Percentiles rank a stretch among this genome's conserved stretches.
These are phyloP conservation scores for Archegozetes longisetosus DNA, from an alignment of 1,140 invertebrate species.

Conservation along the genomic window DNA sequence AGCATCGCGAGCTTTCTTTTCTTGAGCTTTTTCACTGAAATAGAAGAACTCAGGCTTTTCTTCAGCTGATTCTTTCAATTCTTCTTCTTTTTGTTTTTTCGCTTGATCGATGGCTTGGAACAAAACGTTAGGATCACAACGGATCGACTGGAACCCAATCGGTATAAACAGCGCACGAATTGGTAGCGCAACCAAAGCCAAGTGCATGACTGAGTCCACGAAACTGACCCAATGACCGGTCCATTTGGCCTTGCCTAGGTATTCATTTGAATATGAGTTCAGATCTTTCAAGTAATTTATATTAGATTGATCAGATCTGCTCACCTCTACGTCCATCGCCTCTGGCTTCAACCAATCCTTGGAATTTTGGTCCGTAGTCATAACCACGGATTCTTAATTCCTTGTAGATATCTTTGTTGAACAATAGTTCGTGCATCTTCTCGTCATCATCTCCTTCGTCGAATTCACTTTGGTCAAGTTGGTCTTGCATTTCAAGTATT, in stretches of 20 bases:
- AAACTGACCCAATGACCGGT: conserved; percentile 38
- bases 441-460: conserved; percentile 1
- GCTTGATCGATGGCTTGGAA: conserved; percentile 27
- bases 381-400: conserved; percentile 81
- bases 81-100: neutral
- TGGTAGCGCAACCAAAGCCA: conserved; percentile 27
- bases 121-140: conserved; percentile 24
- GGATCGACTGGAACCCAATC: conserved; percentile 58
- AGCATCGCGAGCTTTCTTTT: neutral
- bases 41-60: conserved; percentile 6
- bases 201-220: conserved; percentile 38
- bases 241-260: conserved; percentile 24
- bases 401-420: conserved; percentile 66
- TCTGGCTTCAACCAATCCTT: conserved; percentile 45
- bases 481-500: conserved; percentile 4
- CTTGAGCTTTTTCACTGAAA: neutral
- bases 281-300: neutral
- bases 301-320: no score
- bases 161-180: conserved; percentile 63
- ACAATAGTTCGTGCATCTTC: conserved; percentile 3
- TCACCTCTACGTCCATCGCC: conserved; percentile 4
- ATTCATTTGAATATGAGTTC: neutral
- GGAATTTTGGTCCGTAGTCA: conserved; percentile 75
- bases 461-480: conserved; percentile 28
- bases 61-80: neutral